Percentiles rank a stretch among this genome's conserved stretches.
Conservation (phyloP, 2,797 vertebrate genomes). For the Epinephelus malabaricus region DNA sequence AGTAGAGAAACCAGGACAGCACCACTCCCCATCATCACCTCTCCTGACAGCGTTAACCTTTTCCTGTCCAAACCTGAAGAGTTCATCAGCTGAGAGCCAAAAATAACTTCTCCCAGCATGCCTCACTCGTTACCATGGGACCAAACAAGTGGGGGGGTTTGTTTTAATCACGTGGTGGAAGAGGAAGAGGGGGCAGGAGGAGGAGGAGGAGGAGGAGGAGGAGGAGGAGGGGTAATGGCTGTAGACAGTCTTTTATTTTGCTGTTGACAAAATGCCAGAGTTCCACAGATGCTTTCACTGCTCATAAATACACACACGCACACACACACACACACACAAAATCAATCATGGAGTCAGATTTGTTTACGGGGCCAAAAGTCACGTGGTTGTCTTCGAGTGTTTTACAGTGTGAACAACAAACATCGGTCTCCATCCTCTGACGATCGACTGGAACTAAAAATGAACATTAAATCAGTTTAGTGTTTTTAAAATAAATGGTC, state of each 20-base stretch:
- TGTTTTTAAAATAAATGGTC: no score
- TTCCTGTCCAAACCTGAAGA: conserved; percentile 32
- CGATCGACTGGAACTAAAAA: no score
- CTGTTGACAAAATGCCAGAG: conserved; percentile 39
- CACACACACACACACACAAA: no score
- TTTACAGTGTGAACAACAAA: neutral
- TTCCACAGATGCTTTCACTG: conserved; percentile 12
- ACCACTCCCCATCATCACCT: conserved; percentile 37
- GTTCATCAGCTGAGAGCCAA: conserved; percentile 40
- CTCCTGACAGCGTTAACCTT: conserved; percentile 31
- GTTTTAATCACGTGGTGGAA: conserved; percentile 62
- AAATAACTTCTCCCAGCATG: conserved; percentile 64
- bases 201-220: neutral
- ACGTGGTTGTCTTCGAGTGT: conserved; percentile 7
- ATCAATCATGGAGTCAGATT: neutral
- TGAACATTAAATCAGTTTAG: no score
- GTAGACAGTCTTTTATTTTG: conserved; percentile 27
- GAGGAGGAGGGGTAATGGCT: conserved; percentile 4
- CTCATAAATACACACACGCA: conserved; percentile 17
- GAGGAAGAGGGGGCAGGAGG: neutral
- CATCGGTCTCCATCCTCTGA: no score
- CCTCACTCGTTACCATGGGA: conserved; percentile 63
- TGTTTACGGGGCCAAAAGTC: conserved; percentile 31
- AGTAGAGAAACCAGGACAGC: neutral
- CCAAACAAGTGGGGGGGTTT: conserved; percentile 48